These are phyloP conservation scores for Drosophila leonis DNA, from an alignment of 2,888 invertebrate species.

Conservation along the genomic window DNA sequence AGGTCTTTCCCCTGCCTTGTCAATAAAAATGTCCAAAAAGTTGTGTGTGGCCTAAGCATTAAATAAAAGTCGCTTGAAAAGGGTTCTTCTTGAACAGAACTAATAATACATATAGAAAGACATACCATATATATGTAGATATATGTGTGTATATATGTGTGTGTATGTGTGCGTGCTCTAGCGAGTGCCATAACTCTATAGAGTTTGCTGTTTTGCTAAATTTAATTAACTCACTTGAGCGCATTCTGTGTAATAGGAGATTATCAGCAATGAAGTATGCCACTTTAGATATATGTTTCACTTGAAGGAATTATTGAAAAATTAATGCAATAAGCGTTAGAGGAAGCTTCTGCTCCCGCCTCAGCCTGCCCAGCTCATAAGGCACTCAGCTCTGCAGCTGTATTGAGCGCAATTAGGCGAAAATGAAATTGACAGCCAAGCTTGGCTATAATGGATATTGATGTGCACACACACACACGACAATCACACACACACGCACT, in stretches of 20 bases:
- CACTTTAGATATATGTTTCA: conserved; percentile 75
- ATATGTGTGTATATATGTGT: background rate
- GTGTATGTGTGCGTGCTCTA: background rate
- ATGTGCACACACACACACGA: conserved; percentile 42
- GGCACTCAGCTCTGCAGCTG: conserved; percentile 4
- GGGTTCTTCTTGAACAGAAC: conserved; percentile 55
- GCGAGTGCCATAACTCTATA: conserved; percentile 13
- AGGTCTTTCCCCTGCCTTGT: conserved; percentile 62
- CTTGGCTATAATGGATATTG: conserved; percentile 68
- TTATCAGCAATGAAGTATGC: conserved; percentile 71
- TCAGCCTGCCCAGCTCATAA: background rate
- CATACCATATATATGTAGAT: no score
- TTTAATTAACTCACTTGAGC: conserved; percentile 81
- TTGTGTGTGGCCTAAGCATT: conserved; percentile 71
- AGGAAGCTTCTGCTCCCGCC: conserved; percentile 11
- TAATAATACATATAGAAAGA: conserved; percentile 15
- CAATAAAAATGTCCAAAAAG: conserved; percentile 82
- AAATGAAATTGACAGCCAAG: conserved; percentile 69
- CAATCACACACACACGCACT: conserved; percentile 1
- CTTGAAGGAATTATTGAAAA: conserved; percentile 76
- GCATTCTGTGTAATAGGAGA: conserved; percentile 79
- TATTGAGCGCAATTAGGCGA: conserved; percentile 68
- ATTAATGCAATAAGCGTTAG: conserved; percentile 74
- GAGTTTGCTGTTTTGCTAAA: conserved; percentile 49
- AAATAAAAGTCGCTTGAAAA: conserved; percentile 68